Evolutionary conservation across 2,888 invertebrate genomes (phyloP), one percentile per base, ranked within the genome.

Genomic region (Amphimallon solstitiale): DNA sequence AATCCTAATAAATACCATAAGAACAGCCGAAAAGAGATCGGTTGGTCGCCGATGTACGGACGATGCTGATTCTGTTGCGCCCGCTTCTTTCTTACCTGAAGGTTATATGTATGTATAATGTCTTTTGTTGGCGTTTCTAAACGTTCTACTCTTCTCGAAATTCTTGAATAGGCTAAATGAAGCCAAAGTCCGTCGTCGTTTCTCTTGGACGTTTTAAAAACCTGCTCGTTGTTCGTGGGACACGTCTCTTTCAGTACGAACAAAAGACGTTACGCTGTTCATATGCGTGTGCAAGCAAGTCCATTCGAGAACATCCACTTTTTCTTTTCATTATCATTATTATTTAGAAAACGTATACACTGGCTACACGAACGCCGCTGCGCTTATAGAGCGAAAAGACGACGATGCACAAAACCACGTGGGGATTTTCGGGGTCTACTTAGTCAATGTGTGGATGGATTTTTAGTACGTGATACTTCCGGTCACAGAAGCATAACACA

Each of bases 151-250:
- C 56, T 56, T 56, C 56, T 19, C 56, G 48, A 62, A 49, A 49
- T 62, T 62, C 49, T 35, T 62, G 49, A 62, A 62, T 49, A 48
- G 62, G 38, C 62, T 51, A 62, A 62, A 62, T 62, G 62, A 62
- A 51, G 38, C 62, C 29, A 49, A 62, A 62, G 62, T 62, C 62
- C 62, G 48, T 48, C 49, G 35, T 29, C 29, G 29, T 29, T 29
- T 29, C 7, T 29, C 7, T 29, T 29, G 29, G 46, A 51, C 40
- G 49, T 62, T 62, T 49, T 51, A 62, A 29, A 62, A 62, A 56
- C 56, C 56, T 14, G 43, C 52, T 40, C 40, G 56, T 56, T 56
- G 40, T 56, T 56, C 56, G 56, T 40, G 40, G 56, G 56, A 56
- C 56, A 43, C 56, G 56, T 56, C 56, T 56, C 40, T 56, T 40